These are phyloP conservation scores for Tauraco erythrolophus DNA, from an alignment of 2,113 vertebrate genomes.

Conservation along the genomic window DNA sequence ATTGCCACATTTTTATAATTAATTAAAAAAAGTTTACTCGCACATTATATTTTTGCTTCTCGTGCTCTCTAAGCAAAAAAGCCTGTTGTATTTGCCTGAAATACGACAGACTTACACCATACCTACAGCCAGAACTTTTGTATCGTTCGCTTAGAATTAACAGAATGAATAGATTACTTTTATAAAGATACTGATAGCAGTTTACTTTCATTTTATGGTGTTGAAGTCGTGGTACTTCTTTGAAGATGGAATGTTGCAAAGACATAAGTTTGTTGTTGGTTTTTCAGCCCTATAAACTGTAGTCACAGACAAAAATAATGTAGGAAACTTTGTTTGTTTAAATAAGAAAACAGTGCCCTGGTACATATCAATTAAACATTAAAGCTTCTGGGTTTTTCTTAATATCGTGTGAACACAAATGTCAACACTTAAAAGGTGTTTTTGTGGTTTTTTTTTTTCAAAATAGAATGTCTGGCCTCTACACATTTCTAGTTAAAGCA, in stretches of 20 bases:
- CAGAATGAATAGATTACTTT: neutral
- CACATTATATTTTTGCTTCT: neutral
- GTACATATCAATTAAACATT: neutral
- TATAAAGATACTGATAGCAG: neutral
- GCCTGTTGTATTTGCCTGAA: neutral
- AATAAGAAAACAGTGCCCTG: neutral
- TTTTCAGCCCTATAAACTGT: neutral
- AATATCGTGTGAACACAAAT: neutral
- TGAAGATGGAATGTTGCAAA: neutral
- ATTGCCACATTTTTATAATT: neutral
- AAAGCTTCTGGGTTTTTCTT: neutral
- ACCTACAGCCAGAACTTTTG: neutral
- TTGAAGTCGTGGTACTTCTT: neutral
- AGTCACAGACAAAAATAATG: neutral
- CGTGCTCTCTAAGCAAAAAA: neutral
- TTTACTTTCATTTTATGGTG: neutral
- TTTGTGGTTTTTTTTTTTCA: neutral
- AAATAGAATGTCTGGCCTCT: neutral
- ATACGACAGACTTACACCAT: neutral
- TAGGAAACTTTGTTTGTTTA: neutral
- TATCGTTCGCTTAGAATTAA: neutral
- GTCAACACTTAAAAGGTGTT: neutral
- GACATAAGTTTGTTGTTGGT: neutral
- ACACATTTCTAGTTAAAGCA: neutral
- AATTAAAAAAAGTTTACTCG: neutral